A percentile compares a stretch with the other conserved stretches of the same genome.
Conservation (phyloP, 1,140 invertebrate species). For the Cyphomyrmex costatus region DNA sequence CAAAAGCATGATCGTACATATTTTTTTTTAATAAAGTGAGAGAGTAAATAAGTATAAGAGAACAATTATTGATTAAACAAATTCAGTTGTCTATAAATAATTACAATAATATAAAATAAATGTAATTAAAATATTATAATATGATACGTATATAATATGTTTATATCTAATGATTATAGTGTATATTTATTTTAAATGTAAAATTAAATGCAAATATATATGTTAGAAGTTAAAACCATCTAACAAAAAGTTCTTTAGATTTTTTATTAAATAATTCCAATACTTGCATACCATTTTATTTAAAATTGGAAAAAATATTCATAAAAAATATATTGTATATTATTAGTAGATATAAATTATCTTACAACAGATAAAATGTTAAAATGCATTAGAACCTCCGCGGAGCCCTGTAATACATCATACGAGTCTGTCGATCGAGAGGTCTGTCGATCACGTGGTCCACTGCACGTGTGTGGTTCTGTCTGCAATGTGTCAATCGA, state of each 20-base stretch:
- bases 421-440: background rate
- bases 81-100: too few relatives aligned
- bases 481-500: background rate
- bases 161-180: background rate
- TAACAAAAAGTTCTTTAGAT: too few relatives aligned
- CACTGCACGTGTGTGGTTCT: background rate
- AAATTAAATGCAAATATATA: too few relatives aligned
- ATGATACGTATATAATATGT: background rate
- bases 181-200: background rate
- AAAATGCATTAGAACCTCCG: background rate
- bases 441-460: slow-evolving; percentile 2
- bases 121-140: background rate
- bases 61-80: too few relatives aligned
- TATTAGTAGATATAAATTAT: slow-evolving; percentile 13
- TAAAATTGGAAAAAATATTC: background rate
- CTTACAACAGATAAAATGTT: background rate
- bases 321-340: background rate
- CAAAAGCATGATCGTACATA: too few relatives aligned
- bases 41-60: too few relatives aligned
- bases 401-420: background rate
- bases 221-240: too few relatives aligned
- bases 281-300: background rate
- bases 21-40: too few relatives aligned
- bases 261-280: background rate
- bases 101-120: too few relatives aligned